Evolutionary conservation across 1,140 invertebrate species (phyloP).

Genomic region (Olivierus martensii): DNA sequence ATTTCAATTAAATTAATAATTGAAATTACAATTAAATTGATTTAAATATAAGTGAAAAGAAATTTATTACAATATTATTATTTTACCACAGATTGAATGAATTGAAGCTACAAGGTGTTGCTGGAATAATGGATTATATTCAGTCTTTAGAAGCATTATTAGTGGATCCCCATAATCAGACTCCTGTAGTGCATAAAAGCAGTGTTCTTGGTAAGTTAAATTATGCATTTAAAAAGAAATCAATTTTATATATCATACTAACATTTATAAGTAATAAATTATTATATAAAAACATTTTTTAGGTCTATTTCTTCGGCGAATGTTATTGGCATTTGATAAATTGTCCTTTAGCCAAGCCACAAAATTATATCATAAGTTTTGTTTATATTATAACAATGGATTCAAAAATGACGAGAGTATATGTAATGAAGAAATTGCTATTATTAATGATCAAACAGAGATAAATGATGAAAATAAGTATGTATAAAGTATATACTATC

Average conservation of each 20-base stretch:
- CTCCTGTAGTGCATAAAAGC: constrained; percentile 26
- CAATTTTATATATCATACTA: neutral
- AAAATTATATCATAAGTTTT: constrained; percentile 20
- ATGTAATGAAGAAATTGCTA: neutral
- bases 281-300: constrained; percentile 26
- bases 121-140: constrained; percentile 46
- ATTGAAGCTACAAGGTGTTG: constrained; percentile 39
- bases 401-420: neutral
- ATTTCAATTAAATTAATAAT: too few relatives aligned
- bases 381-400: constrained; percentile 22
- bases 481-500: too few relatives aligned
- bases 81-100: constrained; percentile 38
- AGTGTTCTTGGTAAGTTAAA: constrained; percentile 19
- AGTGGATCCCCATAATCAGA: constrained; percentile 29
- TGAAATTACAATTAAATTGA: too few relatives aligned
- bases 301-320: constrained; percentile 61
- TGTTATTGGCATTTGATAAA: constrained; percentile 63
- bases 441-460: neutral
- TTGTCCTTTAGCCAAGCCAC: constrained; percentile 60
- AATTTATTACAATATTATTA: too few relatives aligned
- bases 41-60: too few relatives aligned
- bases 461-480: neutral
- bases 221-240: neutral
- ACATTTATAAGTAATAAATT: neutral
- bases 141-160: constrained; percentile 38